Evolutionary conservation across 37 sponge, comb jelly and placozoan species (phyloP).

Genomic region (Hexactinellida sp.): DNA sequence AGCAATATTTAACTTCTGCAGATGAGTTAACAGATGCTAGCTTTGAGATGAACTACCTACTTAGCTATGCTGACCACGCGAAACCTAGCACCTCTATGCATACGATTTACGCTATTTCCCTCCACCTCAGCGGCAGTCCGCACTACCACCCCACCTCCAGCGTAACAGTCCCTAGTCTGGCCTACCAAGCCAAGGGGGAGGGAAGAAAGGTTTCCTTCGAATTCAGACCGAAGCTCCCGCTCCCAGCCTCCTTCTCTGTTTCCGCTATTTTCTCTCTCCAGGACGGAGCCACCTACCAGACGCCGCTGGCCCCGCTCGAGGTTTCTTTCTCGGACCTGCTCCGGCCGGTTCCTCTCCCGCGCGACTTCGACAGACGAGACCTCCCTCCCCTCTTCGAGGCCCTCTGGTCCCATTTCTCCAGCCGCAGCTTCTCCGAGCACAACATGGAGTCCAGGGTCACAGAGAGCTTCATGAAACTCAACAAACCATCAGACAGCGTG

Average conservation of each 20-base stretch:
- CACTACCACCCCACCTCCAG: not conserved
- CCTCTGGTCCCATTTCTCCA: not conserved
- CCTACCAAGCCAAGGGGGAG: not conserved
- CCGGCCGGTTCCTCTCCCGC: not conserved
- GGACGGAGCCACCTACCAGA: not conserved
- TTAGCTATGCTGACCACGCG: not conserved
- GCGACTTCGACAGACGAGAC: not conserved
- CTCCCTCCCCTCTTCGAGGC: not conserved
- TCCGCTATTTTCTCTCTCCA: not conserved
- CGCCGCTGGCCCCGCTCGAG: not conserved
- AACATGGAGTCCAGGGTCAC: not conserved
- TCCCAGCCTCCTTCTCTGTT: not conserved
- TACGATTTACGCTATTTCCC: not conserved
- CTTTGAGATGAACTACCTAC: not conserved
- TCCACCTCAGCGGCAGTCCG: not conserved
- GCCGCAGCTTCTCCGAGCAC: not conserved
- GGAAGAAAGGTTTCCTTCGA: not conserved
- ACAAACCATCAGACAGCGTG: not conserved
- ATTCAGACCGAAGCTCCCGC: not conserved
- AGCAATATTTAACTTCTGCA: not conserved
- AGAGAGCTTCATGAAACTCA: not conserved
- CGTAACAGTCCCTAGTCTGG: not conserved
- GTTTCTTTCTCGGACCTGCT: not conserved
- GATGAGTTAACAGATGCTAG: not conserved
- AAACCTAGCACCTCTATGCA: constrained; percentile 8